phyloP scores from a whole-genome alignment of 2,797 vertebrate genomes.

The Syndactyla subalaris region DNA sequence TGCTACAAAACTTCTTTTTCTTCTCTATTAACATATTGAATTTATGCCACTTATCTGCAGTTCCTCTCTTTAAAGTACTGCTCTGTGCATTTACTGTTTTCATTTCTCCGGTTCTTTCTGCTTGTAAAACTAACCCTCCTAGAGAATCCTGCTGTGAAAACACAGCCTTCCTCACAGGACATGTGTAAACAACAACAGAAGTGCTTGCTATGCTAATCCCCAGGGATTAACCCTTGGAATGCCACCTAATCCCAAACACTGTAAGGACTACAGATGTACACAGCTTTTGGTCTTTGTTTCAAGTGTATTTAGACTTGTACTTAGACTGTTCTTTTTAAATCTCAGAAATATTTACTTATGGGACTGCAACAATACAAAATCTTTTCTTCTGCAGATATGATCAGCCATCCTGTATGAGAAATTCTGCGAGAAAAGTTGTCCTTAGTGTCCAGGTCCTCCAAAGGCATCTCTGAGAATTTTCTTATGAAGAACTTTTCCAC shows the following conservation, averaged over 20 bases:
- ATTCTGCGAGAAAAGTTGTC: background rate
- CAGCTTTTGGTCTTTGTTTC: slow-evolving; percentile 23
- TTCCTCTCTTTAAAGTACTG: background rate
- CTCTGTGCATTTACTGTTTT: background rate
- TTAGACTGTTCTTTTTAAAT: background rate
- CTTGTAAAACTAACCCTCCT: slow-evolving; percentile 1
- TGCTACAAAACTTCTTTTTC: background rate
- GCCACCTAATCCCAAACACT: slow-evolving; percentile 30
- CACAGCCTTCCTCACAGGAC: slow-evolving; percentile 38
- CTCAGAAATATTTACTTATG: background rate
- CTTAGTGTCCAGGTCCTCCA: background rate
- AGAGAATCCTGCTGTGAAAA: slow-evolving; percentile 19
- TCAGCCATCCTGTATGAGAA: background rate
- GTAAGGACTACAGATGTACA: slow-evolving; percentile 9
- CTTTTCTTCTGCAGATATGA: background rate
- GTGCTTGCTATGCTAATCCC: slow-evolving; percentile 36
- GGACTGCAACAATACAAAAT: background rate
- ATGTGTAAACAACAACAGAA: slow-evolving; percentile 47
- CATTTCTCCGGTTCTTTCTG: background rate
- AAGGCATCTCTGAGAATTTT: background rate
- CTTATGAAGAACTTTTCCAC: background rate
- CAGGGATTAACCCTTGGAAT: slow-evolving; percentile 59
- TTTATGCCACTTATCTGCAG: background rate
- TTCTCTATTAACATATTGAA: background rate
- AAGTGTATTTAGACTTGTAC: background rate